phyloP scores from a whole-genome alignment of 1,140 invertebrate genomes.

The Procambarus clarkii region DNA sequence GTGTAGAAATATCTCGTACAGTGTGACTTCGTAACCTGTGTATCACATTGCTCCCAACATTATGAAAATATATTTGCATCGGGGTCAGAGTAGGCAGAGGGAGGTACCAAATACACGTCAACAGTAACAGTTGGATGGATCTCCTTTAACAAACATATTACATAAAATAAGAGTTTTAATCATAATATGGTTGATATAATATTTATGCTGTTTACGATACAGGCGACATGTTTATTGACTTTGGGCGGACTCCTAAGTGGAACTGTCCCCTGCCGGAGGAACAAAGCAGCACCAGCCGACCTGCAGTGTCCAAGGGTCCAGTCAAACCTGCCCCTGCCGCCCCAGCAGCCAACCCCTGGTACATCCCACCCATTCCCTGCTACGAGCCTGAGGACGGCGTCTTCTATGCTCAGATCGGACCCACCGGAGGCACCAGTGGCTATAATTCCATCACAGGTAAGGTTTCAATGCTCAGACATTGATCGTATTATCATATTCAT shows the following conservation, averaged over 20 bases:
- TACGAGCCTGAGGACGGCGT: constrained; percentile 92
- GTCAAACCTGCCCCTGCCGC: constrained; percentile 36
- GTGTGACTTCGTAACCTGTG: no score
- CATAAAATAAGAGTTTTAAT: no score
- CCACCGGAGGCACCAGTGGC: constrained; percentile 90
- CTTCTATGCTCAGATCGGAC: constrained; percentile 93
- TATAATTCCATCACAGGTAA: constrained; percentile 86
- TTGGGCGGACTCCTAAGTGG: constrained; percentile 90
- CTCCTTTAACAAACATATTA: no score
- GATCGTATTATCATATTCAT: no score
- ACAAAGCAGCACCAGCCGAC: neutral
- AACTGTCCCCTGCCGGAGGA: constrained; percentile 91
- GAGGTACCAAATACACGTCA: no score
- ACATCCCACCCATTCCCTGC: constrained; percentile 90
- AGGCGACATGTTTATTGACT: constrained; percentile 88
- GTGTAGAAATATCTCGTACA: no score
- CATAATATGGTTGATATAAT: no score
- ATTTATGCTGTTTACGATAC: neutral
- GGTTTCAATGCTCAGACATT: neutral
- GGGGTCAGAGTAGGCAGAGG: no score
- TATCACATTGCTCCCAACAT: no score
- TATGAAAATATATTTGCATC: no score
- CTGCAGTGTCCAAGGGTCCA: constrained; percentile 13
- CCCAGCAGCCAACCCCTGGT: constrained; percentile 79
- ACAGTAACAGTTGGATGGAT: no score